A percentile compares a stretch with the other conserved stretches of the same genome.
Conservation (phyloP, 2,113 vertebrate species). For the Lamprologus ornatipinnis region DNA sequence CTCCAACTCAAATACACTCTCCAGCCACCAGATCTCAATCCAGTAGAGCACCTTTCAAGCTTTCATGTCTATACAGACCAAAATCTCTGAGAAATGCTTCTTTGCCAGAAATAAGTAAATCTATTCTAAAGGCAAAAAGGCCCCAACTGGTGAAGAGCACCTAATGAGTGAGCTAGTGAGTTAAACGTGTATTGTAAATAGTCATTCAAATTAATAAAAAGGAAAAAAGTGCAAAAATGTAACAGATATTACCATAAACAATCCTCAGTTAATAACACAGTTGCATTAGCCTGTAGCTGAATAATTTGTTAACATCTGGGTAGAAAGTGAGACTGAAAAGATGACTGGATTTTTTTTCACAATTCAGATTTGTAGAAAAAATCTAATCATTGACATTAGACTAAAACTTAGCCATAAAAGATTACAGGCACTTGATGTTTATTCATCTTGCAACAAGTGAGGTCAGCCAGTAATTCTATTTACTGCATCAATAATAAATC, state of each 20-base stretch:
- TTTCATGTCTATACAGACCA: background rate
- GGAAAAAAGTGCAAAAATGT: fast-evolving
- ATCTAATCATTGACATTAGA: background rate
- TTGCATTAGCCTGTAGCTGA: background rate
- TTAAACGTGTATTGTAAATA: background rate
- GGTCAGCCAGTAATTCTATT: background rate
- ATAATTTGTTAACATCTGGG: background rate
- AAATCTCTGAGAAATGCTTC: background rate
- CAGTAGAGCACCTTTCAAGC: background rate
- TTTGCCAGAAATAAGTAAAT: background rate
- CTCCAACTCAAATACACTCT: background rate
- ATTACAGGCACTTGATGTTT: background rate
- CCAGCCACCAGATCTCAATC: background rate
- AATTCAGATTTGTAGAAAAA: background rate
- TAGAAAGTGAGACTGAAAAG: background rate
- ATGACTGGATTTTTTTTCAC: background rate
- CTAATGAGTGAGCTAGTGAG: background rate
- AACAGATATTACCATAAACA: background rate
- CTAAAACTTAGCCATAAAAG: background rate
- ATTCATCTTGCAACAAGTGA: background rate
- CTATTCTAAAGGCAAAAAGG: background rate
- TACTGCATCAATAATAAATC: constrained; percentile 1
- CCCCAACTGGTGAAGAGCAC: background rate
- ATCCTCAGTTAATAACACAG: background rate
- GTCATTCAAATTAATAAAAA: background rate